Evolutionary conservation across 2,797 vertebrate species (phyloP).

Genomic region (Petrocephalus sullivani): DNA sequence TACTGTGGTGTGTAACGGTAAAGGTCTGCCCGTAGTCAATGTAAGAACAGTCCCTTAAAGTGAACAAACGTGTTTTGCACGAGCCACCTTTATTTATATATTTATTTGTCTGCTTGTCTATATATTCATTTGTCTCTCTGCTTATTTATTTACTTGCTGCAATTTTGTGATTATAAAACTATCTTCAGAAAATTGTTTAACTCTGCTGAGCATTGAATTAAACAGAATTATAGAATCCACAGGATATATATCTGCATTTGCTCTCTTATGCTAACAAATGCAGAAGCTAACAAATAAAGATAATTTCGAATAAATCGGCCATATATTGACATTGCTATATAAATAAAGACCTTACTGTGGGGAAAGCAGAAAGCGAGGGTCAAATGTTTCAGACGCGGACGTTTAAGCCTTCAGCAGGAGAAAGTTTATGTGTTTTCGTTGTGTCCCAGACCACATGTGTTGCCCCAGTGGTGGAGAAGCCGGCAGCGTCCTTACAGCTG

Average conservation of each 20-base stretch:
- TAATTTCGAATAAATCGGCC: not conserved
- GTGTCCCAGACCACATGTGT: not conserved
- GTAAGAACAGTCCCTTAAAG: not conserved
- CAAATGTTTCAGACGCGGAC: not conserved
- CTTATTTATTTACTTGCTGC: not conserved
- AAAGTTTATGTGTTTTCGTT: conserved; percentile 20
- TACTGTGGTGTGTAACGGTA: not conserved
- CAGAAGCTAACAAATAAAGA: not conserved
- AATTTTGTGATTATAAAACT: not conserved
- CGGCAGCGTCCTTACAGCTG: not conserved
- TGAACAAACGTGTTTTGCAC: not conserved
- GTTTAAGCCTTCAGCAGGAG: conserved; percentile 24
- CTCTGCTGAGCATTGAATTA: not conserved
- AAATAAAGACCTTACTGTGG: conserved; percentile 13
- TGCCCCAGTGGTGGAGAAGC: not conserved
- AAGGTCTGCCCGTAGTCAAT: not conserved
- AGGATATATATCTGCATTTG: not conserved
- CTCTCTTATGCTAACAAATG: not conserved
- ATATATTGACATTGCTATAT: not conserved
- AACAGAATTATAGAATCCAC: not conserved
- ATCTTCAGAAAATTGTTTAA: not conserved
- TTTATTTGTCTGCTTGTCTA: not conserved
- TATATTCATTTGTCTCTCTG: not conserved
- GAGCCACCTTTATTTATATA: not conserved
- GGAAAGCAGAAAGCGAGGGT: conserved; percentile 31